Conservation (phyloP, 2,888 invertebrate genomes). For the Dryadula phaetusa region DNA sequence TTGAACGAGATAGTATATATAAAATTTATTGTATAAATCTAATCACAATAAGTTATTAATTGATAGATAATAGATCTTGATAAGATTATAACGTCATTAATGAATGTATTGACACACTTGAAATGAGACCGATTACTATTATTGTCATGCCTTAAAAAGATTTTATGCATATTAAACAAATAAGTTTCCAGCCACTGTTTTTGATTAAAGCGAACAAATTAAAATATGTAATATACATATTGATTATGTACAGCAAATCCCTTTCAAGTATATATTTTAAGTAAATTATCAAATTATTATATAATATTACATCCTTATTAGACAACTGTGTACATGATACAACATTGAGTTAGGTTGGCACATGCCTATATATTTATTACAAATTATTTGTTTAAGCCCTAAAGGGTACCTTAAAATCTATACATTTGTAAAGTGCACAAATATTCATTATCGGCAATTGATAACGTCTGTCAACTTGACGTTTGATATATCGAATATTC, state of each 20-base stretch:
- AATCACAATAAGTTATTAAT: not conserved
- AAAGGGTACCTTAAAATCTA: not conserved
- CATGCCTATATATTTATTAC: not conserved
- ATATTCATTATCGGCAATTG: not conserved
- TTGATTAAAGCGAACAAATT: too few species aligned
- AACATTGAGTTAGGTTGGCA: too few species aligned
- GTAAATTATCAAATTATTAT: too few species aligned
- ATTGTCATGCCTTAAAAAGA: not conserved
- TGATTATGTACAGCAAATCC: too few species aligned
- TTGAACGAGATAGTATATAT: too few species aligned
- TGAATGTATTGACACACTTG: not conserved
- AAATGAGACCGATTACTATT: conserved; percentile 1
- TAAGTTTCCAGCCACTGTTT: too few species aligned
- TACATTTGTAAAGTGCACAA: not conserved
- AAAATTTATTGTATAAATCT: not conserved
- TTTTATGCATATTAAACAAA: too few species aligned
- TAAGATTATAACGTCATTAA: not conserved
- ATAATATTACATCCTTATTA: too few species aligned
- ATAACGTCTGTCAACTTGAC: not conserved
- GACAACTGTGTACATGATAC: too few species aligned
- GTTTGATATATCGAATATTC: not conserved
- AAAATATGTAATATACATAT: too few species aligned
- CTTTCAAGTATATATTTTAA: too few species aligned
- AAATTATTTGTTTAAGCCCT: not conserved
- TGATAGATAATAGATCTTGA: conserved; percentile 13